Evolutionary conservation across 2,888 invertebrate genomes (phyloP).

Genomic region (Eremobia ochroleuca): DNA sequence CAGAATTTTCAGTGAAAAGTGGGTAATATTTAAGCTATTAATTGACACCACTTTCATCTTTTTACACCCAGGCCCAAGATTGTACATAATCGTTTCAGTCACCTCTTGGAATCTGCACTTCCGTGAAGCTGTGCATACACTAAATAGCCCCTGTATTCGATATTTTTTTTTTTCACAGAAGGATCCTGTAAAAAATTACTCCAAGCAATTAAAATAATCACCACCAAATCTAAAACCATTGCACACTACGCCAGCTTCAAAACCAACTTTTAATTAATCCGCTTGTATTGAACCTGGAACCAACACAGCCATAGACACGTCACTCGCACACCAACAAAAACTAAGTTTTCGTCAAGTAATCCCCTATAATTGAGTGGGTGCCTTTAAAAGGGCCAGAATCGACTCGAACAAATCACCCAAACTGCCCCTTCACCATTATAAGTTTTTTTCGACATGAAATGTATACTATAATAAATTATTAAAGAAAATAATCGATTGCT

Average conservation of each 20-base stretch:
- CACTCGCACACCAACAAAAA: conserved; percentile 36
- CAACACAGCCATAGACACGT: conserved; percentile 18
- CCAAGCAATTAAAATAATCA: conserved; percentile 28
- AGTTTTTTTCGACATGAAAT: conserved; percentile 50
- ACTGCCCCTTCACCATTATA: conserved; percentile 24
- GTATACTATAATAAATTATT: conserved; percentile 57
- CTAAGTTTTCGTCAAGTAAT: conserved; percentile 56
- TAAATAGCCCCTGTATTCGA: background rate
- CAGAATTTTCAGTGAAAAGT: too few species aligned
- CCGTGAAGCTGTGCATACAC: background rate
- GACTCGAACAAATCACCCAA: conserved; percentile 53
- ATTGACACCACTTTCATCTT: too few species aligned
- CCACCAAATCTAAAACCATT: conserved; percentile 10
- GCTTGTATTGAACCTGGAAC: conserved; percentile 19
- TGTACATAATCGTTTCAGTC: too few species aligned
- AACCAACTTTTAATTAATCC: conserved; percentile 44
- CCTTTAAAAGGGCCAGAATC: conserved; percentile 22
- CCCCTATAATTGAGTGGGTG: conserved; percentile 53
- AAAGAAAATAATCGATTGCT: conserved; percentile 59
- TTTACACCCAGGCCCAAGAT: too few species aligned
- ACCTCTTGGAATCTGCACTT: too few species aligned
- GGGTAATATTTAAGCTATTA: too few species aligned
- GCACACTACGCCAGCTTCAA: conserved; percentile 14
- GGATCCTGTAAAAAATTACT: conserved; percentile 7
- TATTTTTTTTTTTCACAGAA: background rate